phyloP scores from a whole-genome alignment of 2,797 vertebrate genomes.

The Hippopotamyrus pictus region DNA sequence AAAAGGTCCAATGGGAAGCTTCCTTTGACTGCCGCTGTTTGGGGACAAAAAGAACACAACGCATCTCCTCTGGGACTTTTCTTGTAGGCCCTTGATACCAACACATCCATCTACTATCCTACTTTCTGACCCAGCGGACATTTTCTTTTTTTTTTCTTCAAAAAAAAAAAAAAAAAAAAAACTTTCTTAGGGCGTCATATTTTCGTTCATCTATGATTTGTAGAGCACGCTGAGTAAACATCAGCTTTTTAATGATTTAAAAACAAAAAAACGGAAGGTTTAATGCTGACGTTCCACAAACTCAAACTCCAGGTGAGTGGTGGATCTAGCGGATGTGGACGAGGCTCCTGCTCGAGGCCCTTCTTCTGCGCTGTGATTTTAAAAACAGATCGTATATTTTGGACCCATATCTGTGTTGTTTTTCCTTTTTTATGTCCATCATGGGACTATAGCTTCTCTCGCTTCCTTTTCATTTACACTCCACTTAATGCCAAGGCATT shows the following conservation, averaged over 20 bases:
- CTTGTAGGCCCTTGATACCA: neutral
- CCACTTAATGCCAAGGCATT: neutral
- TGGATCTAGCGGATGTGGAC: neutral
- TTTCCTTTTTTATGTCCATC: neutral
- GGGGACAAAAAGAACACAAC: neutral
- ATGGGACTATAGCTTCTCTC: neutral
- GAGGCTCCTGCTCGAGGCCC: neutral
- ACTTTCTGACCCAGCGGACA: neutral
- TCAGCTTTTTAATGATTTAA: neutral
- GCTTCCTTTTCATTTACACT: neutral
- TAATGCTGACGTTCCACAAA: neutral
- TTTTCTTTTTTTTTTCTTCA: neutral
- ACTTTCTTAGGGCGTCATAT: neutral
- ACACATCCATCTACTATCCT: neutral
- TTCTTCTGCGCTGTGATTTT: conserved; percentile 4
- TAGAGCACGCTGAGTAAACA: neutral
- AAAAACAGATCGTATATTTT: conserved; percentile 5
- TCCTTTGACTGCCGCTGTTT: neutral
- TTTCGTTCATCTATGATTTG: neutral
- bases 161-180: too few relatives aligned
- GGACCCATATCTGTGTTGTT: neutral
- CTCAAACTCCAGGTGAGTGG: neutral
- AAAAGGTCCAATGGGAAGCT: neutral
- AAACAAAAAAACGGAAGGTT: neutral
- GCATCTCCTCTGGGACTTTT: neutral